A percentile compares a stretch with the other conserved stretches of the same genome.
phyloP scores from a whole-genome alignment of 2,888 invertebrate genomes.

The Acrobasis consociella region DNA sequence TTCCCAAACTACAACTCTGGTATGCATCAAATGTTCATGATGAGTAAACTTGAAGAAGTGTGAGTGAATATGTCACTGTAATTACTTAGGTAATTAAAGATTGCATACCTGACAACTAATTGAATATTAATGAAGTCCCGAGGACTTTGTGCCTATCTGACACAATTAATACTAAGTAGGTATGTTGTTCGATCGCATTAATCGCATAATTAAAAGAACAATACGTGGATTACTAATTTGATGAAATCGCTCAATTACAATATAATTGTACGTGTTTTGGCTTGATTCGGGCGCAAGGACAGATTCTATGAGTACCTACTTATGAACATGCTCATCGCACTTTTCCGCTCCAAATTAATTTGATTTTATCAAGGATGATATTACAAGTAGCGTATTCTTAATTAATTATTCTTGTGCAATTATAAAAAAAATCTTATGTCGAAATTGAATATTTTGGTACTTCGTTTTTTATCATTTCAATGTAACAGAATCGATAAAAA shows the following conservation, averaged over 20 bases:
- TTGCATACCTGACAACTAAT: background rate
- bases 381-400: background rate
- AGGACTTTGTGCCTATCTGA: background rate
- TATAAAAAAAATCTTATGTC: no score
- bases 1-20: no score
- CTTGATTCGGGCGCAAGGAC: background rate
- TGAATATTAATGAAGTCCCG: background rate
- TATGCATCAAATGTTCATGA: no score
- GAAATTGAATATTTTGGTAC: no score
- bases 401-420: no score
- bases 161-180: background rate
- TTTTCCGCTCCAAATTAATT: constrained; percentile 2
- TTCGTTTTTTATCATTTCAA: no score
- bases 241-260: background rate
- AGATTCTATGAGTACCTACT: background rate
- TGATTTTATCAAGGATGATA: background rate
- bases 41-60: no score
- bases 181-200: background rate
- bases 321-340: background rate
- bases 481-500: no score
- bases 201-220: background rate
- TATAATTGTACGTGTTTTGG: background rate
- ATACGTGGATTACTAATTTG: background rate
- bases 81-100: no score
- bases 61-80: no score